phyloP scores from a whole-genome alignment of 2,113 vertebrate species.

The Epinephelus fuscoguttatus region DNA sequence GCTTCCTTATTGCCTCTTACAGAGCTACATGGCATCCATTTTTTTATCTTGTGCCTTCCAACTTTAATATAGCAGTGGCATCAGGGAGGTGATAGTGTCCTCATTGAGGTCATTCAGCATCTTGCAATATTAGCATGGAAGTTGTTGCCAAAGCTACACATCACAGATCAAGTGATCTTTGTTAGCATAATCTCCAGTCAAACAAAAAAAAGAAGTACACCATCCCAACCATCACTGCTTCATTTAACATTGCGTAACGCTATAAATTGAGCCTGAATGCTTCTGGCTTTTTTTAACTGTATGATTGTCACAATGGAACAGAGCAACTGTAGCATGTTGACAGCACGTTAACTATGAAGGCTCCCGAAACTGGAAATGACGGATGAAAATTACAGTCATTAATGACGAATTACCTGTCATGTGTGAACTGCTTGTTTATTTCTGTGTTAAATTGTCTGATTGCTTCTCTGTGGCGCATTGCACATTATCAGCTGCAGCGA shows the following conservation, averaged over 20 bases:
- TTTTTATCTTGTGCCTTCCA: background rate
- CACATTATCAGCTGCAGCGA: slow-evolving; percentile 75
- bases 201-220: slow-evolving; percentile 2
- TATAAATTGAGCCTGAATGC: slow-evolving; percentile 10
- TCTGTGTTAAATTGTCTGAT: slow-evolving; percentile 75
- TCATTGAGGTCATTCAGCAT: slow-evolving; percentile 23
- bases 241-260: slow-evolving; percentile 33
- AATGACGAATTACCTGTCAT: slow-evolving; percentile 64
- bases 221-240: background rate
- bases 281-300: background rate
- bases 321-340: slow-evolving; percentile 16
- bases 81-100: background rate
- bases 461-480: slow-evolving; percentile 71
- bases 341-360: slow-evolving; percentile 5
- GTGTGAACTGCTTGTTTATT: slow-evolving; percentile 72
- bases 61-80: background rate
- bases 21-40: slow-evolving; percentile 6
- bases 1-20: slow-evolving; percentile 17
- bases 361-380: slow-evolving; percentile 22
- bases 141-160: slow-evolving; percentile 9
- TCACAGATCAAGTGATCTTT: background rate
- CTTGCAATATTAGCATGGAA: slow-evolving; percentile 25
- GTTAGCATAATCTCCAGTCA: slow-evolving; percentile 18
- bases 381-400: slow-evolving; percentile 60
- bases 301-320: background rate